Conservation (phyloP, 1,140 invertebrate species). For the Nautilus pompilius region DNA sequence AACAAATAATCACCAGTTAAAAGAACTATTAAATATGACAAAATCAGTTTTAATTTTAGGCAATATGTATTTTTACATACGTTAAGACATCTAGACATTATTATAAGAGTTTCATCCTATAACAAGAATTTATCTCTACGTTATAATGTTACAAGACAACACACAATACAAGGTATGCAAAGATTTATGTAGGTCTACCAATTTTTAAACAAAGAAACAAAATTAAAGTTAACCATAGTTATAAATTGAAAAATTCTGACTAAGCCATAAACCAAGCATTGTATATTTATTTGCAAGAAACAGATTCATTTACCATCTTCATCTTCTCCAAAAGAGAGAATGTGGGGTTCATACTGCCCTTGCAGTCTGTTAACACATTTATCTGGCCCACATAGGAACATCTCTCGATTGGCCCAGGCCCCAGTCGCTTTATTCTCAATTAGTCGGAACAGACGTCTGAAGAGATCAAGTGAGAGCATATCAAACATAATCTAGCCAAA, state of each 20-base stretch:
- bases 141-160: neutral
- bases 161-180: neutral
- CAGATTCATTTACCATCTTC: conserved; percentile 30
- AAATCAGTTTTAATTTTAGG: neutral
- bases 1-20: neutral
- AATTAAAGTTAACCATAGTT: neutral
- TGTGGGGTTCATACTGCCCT: conserved; percentile 23
- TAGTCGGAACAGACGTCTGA: conserved; percentile 34
- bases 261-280: neutral
- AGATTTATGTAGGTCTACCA: neutral
- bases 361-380: conserved; percentile 33
- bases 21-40: neutral
- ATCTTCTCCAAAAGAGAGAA: conserved; percentile 50
- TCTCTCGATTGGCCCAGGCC: conserved; percentile 29
- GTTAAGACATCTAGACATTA: neutral
- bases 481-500: no score
- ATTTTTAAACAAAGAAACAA: neutral
- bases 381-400: conserved; percentile 36
- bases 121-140: no score
- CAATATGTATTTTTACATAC: neutral
- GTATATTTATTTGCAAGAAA: neutral
- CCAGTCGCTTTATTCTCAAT: conserved; percentile 15
- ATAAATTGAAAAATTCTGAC: neutral
- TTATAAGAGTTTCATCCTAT: neutral
- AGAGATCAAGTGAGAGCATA: no score